Percentiles rank a stretch among this genome's conserved stretches.
Conservation (phyloP, 2,113 vertebrate species). For the Ophiodon elongatus region DNA sequence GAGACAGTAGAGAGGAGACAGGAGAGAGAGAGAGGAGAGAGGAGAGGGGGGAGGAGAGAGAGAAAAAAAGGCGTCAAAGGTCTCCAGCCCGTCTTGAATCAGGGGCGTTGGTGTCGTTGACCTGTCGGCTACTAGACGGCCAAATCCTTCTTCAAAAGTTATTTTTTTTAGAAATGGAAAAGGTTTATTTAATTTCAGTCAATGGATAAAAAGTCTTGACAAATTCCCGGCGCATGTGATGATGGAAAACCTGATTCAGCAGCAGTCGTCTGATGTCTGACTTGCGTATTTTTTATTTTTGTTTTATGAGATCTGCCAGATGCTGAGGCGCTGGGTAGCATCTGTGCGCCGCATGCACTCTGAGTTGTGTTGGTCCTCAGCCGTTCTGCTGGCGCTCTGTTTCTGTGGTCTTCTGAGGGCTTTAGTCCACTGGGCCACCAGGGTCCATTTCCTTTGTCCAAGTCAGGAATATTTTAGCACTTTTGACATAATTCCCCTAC, state of each 20-base stretch:
- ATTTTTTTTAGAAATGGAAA: too few species aligned
- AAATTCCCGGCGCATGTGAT: background rate
- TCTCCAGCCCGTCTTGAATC: too few species aligned
- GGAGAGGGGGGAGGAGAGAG: too few species aligned
- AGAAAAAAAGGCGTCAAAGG: too few species aligned
- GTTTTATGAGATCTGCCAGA: slow-evolving; percentile 6
- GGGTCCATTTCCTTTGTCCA: background rate
- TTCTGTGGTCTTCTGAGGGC: background rate
- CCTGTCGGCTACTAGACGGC: too few species aligned
- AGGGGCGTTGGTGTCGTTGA: too few species aligned
- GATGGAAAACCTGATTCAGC: background rate
- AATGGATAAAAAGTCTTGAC: background rate
- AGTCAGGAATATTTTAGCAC: background rate
- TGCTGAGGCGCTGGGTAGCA: slow-evolving; percentile 19
- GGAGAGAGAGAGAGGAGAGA: too few species aligned
- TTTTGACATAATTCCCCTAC: background rate
- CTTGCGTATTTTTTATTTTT: background rate
- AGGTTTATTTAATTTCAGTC: background rate
- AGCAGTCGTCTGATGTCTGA: background rate
- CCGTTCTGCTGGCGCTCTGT: background rate
- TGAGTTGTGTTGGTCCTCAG: too few species aligned
- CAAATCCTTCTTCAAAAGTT: background rate
- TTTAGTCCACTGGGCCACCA: background rate
- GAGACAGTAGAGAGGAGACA: too few species aligned
- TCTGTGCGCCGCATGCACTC: background rate